phyloP scores from a whole-genome alignment of 2,113 vertebrate genomes.

The Eidolon helvum region DNA sequence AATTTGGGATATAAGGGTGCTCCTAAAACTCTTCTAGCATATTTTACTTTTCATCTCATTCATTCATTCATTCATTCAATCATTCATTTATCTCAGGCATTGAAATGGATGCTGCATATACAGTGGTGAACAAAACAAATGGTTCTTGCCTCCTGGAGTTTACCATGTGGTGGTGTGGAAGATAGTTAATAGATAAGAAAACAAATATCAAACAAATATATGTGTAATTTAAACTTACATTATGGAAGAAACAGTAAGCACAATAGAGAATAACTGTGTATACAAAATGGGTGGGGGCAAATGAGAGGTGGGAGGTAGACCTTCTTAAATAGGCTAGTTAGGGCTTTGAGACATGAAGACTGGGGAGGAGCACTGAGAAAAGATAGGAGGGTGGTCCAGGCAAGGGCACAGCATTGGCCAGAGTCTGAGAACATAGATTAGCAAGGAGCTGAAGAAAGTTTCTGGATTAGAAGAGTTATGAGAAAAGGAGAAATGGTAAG shows the following conservation, averaged over 20 bases:
- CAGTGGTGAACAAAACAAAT: not conserved
- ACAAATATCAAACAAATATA: not conserved
- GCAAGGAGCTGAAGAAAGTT: not conserved
- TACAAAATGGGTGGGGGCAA: not conserved
- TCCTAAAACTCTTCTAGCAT: not conserved
- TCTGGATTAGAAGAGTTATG: not conserved
- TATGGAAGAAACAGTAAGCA: not conserved
- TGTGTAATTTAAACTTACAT: not conserved
- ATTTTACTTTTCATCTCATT: not conserved
- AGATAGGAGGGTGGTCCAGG: not conserved
- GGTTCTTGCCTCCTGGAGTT: not conserved
- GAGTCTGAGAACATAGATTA: not conserved
- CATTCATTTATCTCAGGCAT: not conserved
- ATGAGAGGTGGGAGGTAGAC: not conserved
- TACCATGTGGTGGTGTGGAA: not conserved
- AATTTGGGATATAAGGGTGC: not conserved
- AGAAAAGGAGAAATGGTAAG: not conserved
- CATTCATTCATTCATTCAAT: not conserved
- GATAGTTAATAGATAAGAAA: not conserved
- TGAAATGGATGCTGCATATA: not conserved
- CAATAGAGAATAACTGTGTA: not conserved
- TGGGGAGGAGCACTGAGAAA: not conserved
- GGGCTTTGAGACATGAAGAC: not conserved
- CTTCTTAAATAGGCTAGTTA: not conserved
- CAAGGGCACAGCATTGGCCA: not conserved